Evolutionary conservation across 2,888 invertebrate species (phyloP), one percentile per base, ranked within the genome.

Genomic region (Cantharis rufa): DNA sequence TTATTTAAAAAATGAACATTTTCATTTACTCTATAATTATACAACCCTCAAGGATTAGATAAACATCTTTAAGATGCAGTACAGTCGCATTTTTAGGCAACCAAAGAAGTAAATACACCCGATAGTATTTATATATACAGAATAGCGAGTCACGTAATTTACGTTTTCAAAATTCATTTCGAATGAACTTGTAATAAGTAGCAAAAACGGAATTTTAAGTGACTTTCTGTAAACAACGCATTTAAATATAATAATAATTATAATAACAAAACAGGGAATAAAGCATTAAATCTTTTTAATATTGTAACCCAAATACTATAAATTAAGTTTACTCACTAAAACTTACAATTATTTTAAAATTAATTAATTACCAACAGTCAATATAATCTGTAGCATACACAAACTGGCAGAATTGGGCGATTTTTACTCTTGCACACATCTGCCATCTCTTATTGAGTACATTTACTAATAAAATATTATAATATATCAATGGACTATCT

Each of bases 61-160:
- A 32, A n/a, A 72, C 72, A 68, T 72, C 64, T 68, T 24, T 68
- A 32, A 24, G 64, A 72, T 68, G 48, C 24, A 72, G 32, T 10
- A 72, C 72, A 72, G 68, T 72, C 27, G 66, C 48, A 74, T 69
- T 70, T 70, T 18, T 70, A 70, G 74, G 74, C 74, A 70, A 70
- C 69, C 70, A 74, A 74, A 70, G 62, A 62, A 74, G 69, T 74
- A 74, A 68, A 28, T 68, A 72, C 21, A 72, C 68, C 72, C 68
- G 66, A 48, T 24, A 18, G 62, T 48, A 48, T 72, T 48, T 64
- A 72, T 66, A 72, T 10, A 28, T 16, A 48, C n/a, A 48, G n/a
- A 32, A 11, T 28, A 48, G n/a, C 7, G 7, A 48, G 48, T 48
- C 48, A n/a, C 48, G 7, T 5, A 48, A 48, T 7, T 48, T 48